Base-by-base conservation (phyloP, 2,113 vertebrate genomes). In the Motacilla tschutschensis region DNA sequence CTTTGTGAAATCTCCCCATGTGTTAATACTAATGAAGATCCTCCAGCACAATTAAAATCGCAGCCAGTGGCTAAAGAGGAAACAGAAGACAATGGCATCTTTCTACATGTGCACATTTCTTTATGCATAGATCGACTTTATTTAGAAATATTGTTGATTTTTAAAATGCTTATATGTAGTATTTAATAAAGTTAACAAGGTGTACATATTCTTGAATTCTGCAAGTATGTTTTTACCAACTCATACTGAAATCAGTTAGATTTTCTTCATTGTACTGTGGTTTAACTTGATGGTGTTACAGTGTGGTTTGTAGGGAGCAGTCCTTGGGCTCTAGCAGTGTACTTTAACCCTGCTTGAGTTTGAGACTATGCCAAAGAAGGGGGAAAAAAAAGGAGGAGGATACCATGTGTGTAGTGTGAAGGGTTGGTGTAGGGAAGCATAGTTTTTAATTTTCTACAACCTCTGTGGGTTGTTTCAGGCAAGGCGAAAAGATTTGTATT, bases 1-100 rank as follows among this genome's bases (percentile, higher is more conserved):
- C 97, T 97, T 97, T 97, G 97, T 98, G 97, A 97, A 96, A 95
- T 96, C 97, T 96, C 96, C 92, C 95, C 97, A 97, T 98, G 97
- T 97, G 96, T 97, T 97, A 97, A 98, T 96, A 97, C 98, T 99
- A 99, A 99, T 98, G 98, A 99, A 99, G 98, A 99, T 98, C 98
- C 98, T 98, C 97, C 97, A 98, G 97, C 96, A 97, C 97, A 98
- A 98, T 98, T 98, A 98, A 98, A 97, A 98, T 97, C 95, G 83
- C 97, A 97, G 96, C 96, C 97, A 97, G 96, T 95, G 93, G 92
- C 96, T 95, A 96, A 95, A 96, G 83, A 94, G 96, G 96, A 97
- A 97, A 97, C 95, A 94, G 95, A 98, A 97, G 94, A 97, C 96
- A 97, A 97, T 96, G 91, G 91, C 92, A 96, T 96, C 95, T 95